These are phyloP conservation scores for Scotopteryx bipunctaria DNA, from an alignment of 2,888 invertebrate species.

Conservation along the genomic window DNA sequence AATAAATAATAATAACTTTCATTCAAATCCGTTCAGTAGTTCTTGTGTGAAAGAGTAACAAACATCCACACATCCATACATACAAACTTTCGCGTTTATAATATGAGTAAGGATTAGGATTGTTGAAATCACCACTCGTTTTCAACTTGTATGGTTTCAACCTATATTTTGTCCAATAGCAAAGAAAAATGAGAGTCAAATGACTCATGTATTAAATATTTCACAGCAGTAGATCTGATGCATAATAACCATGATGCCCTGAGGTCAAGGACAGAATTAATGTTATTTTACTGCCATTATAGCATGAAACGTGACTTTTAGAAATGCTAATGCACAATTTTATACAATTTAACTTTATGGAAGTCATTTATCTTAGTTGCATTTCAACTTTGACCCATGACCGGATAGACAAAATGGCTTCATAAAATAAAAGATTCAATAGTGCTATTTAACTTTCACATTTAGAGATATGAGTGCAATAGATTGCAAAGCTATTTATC, in stretches of 20 bases:
- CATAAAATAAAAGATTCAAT: neutral
- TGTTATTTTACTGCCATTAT: conserved; percentile 15
- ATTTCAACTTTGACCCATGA: conserved; percentile 5
- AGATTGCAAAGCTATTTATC: neutral
- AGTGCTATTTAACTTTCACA: conserved; percentile 4
- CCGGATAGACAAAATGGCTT: neutral
- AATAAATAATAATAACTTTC: no score
- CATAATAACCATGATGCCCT: conserved; percentile 6
- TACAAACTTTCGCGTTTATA: no score
- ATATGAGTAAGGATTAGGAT: no score
- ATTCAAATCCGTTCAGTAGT: no score
- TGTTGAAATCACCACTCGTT: no score
- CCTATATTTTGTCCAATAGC: neutral
- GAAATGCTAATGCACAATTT: conserved; percentile 12
- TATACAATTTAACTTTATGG: conserved; percentile 6
- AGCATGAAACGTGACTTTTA: conserved; percentile 19
- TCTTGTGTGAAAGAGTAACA: no score
- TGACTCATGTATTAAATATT: conserved; percentile 13
- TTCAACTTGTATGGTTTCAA: no score
- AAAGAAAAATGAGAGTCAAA: neutral
- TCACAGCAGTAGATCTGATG: conserved; percentile 1
- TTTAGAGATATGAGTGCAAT: neutral
- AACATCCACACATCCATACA: no score
- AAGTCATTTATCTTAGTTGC: neutral
- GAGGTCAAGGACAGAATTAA: conserved; percentile 21